A percentile compares a stretch with the other conserved stretches of the same genome.
Conservation (phyloP, 2,113 vertebrate genomes). For the Oreotragus oreotragus region DNA sequence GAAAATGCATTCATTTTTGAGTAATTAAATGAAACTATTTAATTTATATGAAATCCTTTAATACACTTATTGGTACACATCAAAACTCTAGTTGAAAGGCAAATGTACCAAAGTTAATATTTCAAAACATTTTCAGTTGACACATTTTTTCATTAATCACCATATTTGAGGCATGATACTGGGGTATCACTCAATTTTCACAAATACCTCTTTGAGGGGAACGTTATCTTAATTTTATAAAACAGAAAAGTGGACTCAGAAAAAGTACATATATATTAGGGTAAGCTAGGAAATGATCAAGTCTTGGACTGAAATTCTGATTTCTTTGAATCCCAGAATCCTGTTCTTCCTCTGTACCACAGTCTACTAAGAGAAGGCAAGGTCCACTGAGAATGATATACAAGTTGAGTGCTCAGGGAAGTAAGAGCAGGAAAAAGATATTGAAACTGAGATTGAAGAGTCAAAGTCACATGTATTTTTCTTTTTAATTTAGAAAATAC, state of each 20-base stretch:
- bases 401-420: neutral
- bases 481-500: constrained; percentile 89
- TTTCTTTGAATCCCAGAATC: neutral
- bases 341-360: neutral
- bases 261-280: neutral
- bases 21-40: neutral
- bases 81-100: neutral
- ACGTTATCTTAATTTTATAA: neutral
- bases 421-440: neutral
- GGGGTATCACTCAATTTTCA: neutral
- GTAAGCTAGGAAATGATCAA: neutral
- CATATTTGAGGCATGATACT: neutral
- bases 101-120: neutral
- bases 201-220: neutral
- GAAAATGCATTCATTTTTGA: neutral
- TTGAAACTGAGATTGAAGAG: neutral
- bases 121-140: neutral
- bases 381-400: neutral
- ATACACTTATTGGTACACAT: neutral
- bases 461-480: neutral
- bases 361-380: neutral
- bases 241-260: neutral
- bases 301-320: neutral
- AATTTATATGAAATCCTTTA: neutral
- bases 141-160: neutral